Evolutionary conservation across 1,140 invertebrate genomes (phyloP).

Genomic region (Penaeus chinensis): DNA sequence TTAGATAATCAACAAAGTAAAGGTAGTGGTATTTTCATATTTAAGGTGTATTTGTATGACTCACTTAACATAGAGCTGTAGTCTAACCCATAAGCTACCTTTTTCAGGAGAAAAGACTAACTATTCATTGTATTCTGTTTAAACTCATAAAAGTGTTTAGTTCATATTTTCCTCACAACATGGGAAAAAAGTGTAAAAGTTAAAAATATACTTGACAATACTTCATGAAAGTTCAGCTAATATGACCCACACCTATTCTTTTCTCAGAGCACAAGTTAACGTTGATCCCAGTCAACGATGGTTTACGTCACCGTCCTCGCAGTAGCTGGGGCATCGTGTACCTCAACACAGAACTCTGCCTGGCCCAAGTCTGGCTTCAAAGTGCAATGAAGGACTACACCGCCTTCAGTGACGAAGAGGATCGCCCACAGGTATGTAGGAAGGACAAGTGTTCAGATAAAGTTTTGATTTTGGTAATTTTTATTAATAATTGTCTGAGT

Average conservation of each 20-base stretch:
- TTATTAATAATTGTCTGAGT: background rate
- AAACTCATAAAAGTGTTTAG: too few species aligned
- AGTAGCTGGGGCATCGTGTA: conserved; percentile 93
- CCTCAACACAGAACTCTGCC: conserved; percentile 89
- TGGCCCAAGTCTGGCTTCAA: conserved; percentile 63
- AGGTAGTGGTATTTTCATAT: too few species aligned
- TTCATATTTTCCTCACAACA: too few species aligned
- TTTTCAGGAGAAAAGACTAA: too few species aligned
- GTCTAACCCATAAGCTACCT: too few species aligned
- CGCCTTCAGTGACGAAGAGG: conserved; percentile 53
- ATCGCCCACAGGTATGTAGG: background rate
- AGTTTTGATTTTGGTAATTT: background rate
- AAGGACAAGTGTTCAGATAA: background rate
- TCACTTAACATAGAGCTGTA: too few species aligned
- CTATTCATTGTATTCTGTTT: too few species aligned
- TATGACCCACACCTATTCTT: conserved; percentile 20
- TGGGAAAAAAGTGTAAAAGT: too few species aligned
- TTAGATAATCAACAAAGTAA: too few species aligned
- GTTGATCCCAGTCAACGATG: conserved; percentile 83
- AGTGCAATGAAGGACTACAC: conserved; percentile 63
- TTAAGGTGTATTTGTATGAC: too few species aligned
- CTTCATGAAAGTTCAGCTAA: conserved; percentile 8
- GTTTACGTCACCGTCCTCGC: conserved; percentile 84
- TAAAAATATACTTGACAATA: too few species aligned
- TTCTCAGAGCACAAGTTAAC: conserved; percentile 79